Conservation (phyloP, 2,113 vertebrate genomes). For the Stomatorhinus ivindoensis region DNA sequence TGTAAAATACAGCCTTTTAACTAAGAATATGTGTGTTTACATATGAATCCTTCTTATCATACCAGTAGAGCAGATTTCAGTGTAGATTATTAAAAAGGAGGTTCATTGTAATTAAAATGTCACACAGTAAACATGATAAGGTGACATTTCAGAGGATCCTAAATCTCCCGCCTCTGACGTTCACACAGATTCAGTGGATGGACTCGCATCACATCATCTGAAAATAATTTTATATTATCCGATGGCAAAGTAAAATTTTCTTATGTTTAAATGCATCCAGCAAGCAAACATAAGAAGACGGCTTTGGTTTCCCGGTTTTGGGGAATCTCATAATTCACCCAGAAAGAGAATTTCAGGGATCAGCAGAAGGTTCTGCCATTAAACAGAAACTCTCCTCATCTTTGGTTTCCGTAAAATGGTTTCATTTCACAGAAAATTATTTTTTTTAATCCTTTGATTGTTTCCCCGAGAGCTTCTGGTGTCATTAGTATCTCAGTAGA, state of each 20-base stretch:
- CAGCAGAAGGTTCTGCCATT: constrained; percentile 7
- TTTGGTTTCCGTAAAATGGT: neutral
- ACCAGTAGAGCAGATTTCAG: neutral
- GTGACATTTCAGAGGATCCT: neutral
- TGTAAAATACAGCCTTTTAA: neutral
- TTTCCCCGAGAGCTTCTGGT: constrained; percentile 16
- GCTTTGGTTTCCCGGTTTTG: neutral
- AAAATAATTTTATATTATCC: neutral
- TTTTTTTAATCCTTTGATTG: constrained; percentile 12
- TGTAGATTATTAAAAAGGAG: neutral
- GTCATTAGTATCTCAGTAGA: constrained; percentile 5
- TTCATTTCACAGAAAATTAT: neutral
- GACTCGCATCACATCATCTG: neutral
- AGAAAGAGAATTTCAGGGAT: neutral
- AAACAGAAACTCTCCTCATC: neutral
- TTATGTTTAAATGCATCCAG: neutral
- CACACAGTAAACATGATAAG: neutral
- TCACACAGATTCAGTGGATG: neutral
- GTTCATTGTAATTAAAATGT: constrained; percentile 5
- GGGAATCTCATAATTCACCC: neutral
- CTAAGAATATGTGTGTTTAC: neutral
- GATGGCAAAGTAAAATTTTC: neutral
- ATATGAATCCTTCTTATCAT: neutral
- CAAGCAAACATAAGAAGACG: neutral
- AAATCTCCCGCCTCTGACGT: neutral